Conservation (phyloP, 1,140 invertebrate genomes). For the Drosophila oshimai region DNA sequence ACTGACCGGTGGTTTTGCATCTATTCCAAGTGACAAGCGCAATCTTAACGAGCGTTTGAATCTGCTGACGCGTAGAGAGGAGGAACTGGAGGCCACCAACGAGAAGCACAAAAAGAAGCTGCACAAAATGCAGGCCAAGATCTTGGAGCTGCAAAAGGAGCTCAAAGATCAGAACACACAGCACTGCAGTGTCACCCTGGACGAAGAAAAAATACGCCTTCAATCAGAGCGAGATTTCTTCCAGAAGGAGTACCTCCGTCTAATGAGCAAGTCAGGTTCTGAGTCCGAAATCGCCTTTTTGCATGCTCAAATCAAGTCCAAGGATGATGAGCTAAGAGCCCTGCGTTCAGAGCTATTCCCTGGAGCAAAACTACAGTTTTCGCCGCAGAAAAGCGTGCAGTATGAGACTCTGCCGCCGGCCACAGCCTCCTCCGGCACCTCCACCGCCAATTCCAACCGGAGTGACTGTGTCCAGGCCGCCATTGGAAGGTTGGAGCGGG, state of each 20-base stretch:
- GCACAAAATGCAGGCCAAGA: conserved; percentile 49
- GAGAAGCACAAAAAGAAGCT: conserved; percentile 72
- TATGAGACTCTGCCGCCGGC: conserved; percentile 31
- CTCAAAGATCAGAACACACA: conserved; percentile 28
- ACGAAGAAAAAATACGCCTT: conserved; percentile 71
- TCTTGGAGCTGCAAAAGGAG: conserved; percentile 48
- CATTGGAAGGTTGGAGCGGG: conserved; percentile 64
- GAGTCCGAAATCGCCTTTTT: conserved; percentile 71
- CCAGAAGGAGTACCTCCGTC: conserved; percentile 76
- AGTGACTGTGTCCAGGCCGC: conserved; percentile 75
- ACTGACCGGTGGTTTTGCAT: background rate
- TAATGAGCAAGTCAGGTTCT: conserved; percentile 61
- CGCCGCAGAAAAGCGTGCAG: conserved; percentile 32
- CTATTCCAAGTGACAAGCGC: conserved; percentile 45
- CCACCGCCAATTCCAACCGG: conserved; percentile 16
- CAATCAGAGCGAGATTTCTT: conserved; percentile 76
- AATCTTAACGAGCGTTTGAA: conserved; percentile 62
- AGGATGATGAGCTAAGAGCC: conserved; percentile 69
- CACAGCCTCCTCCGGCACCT: conserved; percentile 2
- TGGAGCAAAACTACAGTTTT: conserved; percentile 6
- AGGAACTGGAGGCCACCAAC: conserved; percentile 50
- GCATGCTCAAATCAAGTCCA: conserved; percentile 73
- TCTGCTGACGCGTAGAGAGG: conserved; percentile 54
- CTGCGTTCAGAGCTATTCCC: conserved; percentile 58
- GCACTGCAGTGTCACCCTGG: conserved; percentile 17